phyloP scores from a whole-genome alignment of 53 echinoderm and acorn worm species.

The Paracentrotus lividus region DNA sequence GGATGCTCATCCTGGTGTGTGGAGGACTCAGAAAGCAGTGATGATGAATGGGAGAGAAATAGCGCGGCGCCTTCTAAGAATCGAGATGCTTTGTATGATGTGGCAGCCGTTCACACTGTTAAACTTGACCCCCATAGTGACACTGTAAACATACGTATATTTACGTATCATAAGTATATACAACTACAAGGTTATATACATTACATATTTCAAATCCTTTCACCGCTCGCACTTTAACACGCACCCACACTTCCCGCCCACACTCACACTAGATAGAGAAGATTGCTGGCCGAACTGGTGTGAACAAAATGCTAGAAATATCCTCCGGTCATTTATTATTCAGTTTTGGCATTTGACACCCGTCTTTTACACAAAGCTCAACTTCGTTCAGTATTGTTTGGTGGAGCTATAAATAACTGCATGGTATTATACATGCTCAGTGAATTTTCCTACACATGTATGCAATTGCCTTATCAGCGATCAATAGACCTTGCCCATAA shows the following conservation, averaged over 20 bases:
- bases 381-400: neutral
- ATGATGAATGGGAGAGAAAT: neutral
- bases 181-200: neutral
- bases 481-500: slow-evolving; percentile 12
- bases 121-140: no score
- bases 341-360: slow-evolving; percentile 24
- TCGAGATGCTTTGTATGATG: neutral
- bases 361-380: slow-evolving; percentile 1
- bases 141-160: no score
- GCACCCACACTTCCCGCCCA: neutral
- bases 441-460: slow-evolving; percentile 15
- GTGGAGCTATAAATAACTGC: slow-evolving; percentile 3
- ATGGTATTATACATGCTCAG: neutral
- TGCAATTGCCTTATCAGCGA: slow-evolving; percentile 22
- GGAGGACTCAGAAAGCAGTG: neutral
- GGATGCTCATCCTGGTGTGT: neutral
- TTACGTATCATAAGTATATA: no score
- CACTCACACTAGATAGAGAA: slow-evolving; percentile 1
- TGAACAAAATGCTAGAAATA: neutral
- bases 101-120: neutral
- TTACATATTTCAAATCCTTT: neutral
- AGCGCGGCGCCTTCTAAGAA: neutral
- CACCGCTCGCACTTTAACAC: neutral
- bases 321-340: slow-evolving; percentile 18
- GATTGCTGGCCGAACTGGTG: neutral